Evolutionary conservation across 2,797 vertebrate genomes (phyloP), one percentile per base, ranked within the genome.

Genomic region (Karalla daura): DNA sequence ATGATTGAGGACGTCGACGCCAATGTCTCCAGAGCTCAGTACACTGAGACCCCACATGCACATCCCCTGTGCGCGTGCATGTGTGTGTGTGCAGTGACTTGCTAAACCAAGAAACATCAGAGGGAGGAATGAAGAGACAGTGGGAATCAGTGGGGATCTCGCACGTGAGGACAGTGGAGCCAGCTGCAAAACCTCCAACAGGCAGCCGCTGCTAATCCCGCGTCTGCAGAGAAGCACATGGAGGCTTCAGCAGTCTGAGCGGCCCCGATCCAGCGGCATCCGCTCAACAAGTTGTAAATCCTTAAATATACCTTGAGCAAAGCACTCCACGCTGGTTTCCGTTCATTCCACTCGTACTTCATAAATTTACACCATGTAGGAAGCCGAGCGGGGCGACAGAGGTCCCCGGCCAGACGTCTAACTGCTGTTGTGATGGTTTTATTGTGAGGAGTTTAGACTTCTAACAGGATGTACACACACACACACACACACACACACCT

Each of bases 1-100:
- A 78, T 78, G 60, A 76, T 54, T 76, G 63, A 58, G 43, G 40
- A 52, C 10, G 13, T 18, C 55, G 23, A 69, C 40, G 44, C 37
- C 1, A 8, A 14, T 17, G 17, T 65, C 44, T 45, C 33, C 18
- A 39, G 15, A 32, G 23, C 0, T 46, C 12, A 43, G 35, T 59
- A 53, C 59, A 58, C 39, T 8, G 6, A 53, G 50, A 47, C 18
- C 44, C 41, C 18, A n/a, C n/a, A n/a, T n/a, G n/a, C n/a, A n/a
- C n/a, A n/a, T n/a, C n/a, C n/a, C n/a, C n/a, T n/a, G n/a, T n/a
- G n/a, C n/a, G n/a, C n/a, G 2, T n/a, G 21, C 23, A 32, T 25
- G 35, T 32, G 18, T 17, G 2, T 39, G 3, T 15, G 7, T 18
- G n/a, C 5, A 41, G 25, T 33, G 7, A 52, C 17, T 64, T 13